phyloP scores from a whole-genome alignment of 2,888 invertebrate genomes.

The Hylaea fasciaria region DNA sequence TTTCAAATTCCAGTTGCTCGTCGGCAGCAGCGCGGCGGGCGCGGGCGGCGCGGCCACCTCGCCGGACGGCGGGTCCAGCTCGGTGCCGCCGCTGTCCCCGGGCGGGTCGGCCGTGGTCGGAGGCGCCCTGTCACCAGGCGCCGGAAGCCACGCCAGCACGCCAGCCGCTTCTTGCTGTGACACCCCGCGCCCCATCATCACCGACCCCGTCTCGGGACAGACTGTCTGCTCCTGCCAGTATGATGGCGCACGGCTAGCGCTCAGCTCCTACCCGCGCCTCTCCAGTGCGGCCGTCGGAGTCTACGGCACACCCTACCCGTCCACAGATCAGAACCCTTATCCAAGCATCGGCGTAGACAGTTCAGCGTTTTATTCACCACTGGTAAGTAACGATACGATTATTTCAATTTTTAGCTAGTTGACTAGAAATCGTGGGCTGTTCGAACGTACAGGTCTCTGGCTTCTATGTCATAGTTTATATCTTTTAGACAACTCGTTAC shows the following conservation, averaged over 20 bases:
- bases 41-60: slow-evolving; percentile 90
- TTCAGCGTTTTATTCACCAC: slow-evolving; percentile 96
- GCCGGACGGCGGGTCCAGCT: slow-evolving; percentile 88
- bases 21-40: slow-evolving; percentile 90
- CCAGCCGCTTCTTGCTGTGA: slow-evolving; percentile 91
- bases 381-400: slow-evolving; percentile 89
- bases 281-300: slow-evolving; percentile 91
- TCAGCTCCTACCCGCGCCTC: slow-evolving; percentile 91
- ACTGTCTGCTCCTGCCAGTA: slow-evolving; percentile 98
- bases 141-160: slow-evolving; percentile 81
- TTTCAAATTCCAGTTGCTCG: slow-evolving; percentile 86
- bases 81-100: slow-evolving; percentile 90
- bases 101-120: slow-evolving; percentile 88
- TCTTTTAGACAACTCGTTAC: too few species aligned
- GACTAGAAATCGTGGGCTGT: neutral
- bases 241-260: slow-evolving; percentile 93
- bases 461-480: too few species aligned
- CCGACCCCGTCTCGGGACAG: slow-evolving; percentile 96
- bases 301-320: slow-evolving; percentile 94
- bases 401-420: neutral
- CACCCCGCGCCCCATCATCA: slow-evolving; percentile 95
- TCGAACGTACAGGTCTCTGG: too few species aligned
- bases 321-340: slow-evolving; percentile 96
- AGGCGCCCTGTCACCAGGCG: slow-evolving; percentile 85
- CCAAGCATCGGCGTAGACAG: slow-evolving; percentile 97